Evolutionary conservation across 2,888 invertebrate genomes (phyloP).

Genomic region (Dolichopus griseipennis): DNA sequence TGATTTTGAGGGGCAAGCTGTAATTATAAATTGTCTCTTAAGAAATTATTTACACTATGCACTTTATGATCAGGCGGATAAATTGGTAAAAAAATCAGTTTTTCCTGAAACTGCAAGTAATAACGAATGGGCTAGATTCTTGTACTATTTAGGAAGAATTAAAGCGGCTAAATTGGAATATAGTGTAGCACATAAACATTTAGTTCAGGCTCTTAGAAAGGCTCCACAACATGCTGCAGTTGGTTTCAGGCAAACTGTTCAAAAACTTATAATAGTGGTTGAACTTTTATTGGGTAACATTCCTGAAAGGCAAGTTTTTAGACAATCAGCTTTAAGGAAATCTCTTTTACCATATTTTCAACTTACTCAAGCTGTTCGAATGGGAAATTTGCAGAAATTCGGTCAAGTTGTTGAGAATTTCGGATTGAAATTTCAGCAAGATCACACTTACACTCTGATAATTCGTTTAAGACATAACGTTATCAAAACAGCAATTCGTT

Average conservation of each 20-base stretch:
- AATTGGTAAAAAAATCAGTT: slow-evolving; percentile 91
- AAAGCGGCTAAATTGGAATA: slow-evolving; percentile 98
- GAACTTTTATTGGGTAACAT: slow-evolving; percentile 94
- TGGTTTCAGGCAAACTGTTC: slow-evolving; percentile 96
- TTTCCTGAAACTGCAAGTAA: slow-evolving; percentile 96
- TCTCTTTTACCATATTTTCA: slow-evolving; percentile 94
- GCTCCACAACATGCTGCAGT: slow-evolving; percentile 97
- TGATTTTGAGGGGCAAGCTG: slow-evolving; percentile 96
- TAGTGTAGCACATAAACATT: slow-evolving; percentile 92
- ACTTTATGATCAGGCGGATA: slow-evolving; percentile 94
- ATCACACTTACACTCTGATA: slow-evolving; percentile 93
- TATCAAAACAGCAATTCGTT: slow-evolving; percentile 94
- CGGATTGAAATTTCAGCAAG: slow-evolving; percentile 82
- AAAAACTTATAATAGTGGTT: slow-evolving; percentile 89
- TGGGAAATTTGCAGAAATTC: slow-evolving; percentile 90
- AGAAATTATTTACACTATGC: slow-evolving; percentile 94
- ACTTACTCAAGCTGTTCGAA: slow-evolving; percentile 90
- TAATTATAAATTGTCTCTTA: slow-evolving; percentile 88
- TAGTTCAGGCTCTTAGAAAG: slow-evolving; percentile 90
- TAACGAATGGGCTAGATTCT: slow-evolving; percentile 96
- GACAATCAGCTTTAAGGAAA: slow-evolving; percentile 79
- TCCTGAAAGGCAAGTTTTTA: slow-evolving; percentile 90
- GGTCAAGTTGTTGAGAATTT: slow-evolving; percentile 86
- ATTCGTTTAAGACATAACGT: slow-evolving; percentile 95
- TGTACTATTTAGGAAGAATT: slow-evolving; percentile 94